A percentile compares a stretch with the other conserved stretches of the same genome.
Evolutionary conservation across 2,888 invertebrate species (phyloP).

Genomic region (Athripsodes cinereus): DNA sequence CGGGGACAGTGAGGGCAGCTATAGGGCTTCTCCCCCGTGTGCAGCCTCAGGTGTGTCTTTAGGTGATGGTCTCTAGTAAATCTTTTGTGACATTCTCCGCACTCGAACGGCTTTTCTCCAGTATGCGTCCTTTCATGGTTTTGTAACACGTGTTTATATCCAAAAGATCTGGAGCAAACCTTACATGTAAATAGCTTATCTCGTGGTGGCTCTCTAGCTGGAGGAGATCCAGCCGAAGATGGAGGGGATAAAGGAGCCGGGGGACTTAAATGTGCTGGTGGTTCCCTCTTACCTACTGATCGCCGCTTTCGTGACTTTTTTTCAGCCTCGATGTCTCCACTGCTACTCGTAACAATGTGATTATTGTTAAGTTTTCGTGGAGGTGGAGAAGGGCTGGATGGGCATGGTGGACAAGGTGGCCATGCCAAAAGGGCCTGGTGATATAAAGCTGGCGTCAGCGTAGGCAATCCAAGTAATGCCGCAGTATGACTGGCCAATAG

Average conservation of each 20-base stretch:
- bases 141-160: conserved; percentile 90
- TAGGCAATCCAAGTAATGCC: conserved; percentile 44
- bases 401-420: conserved; percentile 50
- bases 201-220: conserved; percentile 49
- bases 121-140: conserved; percentile 94
- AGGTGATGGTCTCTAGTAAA: conserved; percentile 91
- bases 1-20: conserved; percentile 88
- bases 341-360: conserved; percentile 43
- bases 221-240: conserved; percentile 52
- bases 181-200: conserved; percentile 87
- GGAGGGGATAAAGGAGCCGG: conserved; percentile 49
- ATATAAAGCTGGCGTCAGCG: conserved; percentile 57
- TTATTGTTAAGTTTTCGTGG: conserved; percentile 41
- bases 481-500: conserved; percentile 44
- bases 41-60: conserved; percentile 87
- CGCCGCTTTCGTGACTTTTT: conserved; percentile 46
- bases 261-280: conserved; percentile 40
- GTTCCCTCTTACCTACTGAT: conserved; percentile 46
- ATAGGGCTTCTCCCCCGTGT: conserved; percentile 91
- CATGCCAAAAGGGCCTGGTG: conserved; percentile 56
- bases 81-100: conserved; percentile 84
- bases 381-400: conserved; percentile 49
- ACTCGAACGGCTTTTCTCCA: conserved; percentile 91
- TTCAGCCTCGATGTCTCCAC: conserved; percentile 35
- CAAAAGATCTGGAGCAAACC: conserved; percentile 81